Base-by-base conservation (phyloP, 2,797 vertebrate species). In the Coregonus suidteri region DNA sequence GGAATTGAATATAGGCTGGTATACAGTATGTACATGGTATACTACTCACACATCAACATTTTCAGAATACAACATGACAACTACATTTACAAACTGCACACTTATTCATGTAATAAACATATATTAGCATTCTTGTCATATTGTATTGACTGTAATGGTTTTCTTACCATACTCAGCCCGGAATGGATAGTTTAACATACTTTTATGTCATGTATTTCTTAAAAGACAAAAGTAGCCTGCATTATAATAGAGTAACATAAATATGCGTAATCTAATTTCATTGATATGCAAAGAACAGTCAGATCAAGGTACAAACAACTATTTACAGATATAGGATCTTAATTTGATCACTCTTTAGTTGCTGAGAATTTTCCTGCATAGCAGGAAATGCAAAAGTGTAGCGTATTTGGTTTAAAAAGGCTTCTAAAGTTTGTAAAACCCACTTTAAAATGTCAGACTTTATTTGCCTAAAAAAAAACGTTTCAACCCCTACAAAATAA, bases 1-100 rank as follows among this genome's bases (percentile, higher is more conserved):
- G 18, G 54, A 59, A 59, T 59, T 59, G n/a, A 59, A 59, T 59
- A 59, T 59, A 59, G 41, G 41, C 41, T n/a, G n/a, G 54, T 18
- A 16, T 18, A 5, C 54, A 5, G 54, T 56, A 59, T 59, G 18
- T n/a, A 59, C 16, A 59, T 59, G 54, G 18, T 59, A n/a, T 59
- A n/a, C 16, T 59, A n/a, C 16, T 59, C 18, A 59, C 41, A 47
- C 41, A 47, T 47, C 7, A 47, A 47, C 41, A 59, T 59, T n/a
- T 59, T 59, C 16, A 59, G 16, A 59, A 59, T n/a, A 59, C 54
- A 59, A n/a, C 54, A 59, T n/a, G 54, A 62, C 59, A 62, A 62
- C 59, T 20, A 25, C n/a, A 62, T 20, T 7, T 20, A 59, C 7
- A 59, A 59, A 20, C n/a, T 18, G n/a, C 20, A 62, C 6, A 25